Conservation (phyloP, 2,888 invertebrate species). For the Dascillus cervinus region DNA sequence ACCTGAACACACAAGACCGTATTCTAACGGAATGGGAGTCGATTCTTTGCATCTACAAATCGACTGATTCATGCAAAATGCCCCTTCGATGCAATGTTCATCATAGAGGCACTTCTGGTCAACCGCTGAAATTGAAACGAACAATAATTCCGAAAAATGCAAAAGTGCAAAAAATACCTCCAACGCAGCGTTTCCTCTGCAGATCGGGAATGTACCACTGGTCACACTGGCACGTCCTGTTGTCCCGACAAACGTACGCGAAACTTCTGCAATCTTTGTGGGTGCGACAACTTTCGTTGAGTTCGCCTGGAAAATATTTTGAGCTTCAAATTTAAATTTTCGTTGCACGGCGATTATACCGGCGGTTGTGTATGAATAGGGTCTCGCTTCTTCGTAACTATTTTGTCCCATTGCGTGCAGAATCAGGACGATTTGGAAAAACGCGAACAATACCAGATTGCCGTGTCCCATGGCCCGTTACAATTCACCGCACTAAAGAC, state of each 20-base stretch:
- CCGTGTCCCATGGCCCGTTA: too few species aligned
- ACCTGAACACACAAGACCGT: constrained; percentile 33
- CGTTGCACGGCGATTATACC: too few species aligned
- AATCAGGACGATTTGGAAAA: too few species aligned
- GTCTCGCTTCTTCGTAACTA: too few species aligned
- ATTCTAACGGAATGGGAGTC: constrained; percentile 26
- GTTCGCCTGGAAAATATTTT: constrained; percentile 21
- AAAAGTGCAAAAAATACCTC: constrained; percentile 28
- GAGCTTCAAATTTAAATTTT: too few species aligned
- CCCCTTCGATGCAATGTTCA: constrained; percentile 39
- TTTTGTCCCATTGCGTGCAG: too few species aligned
- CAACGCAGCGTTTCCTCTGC: constrained; percentile 33
- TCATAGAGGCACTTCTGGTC: constrained; percentile 38
- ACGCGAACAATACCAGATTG: too few species aligned
- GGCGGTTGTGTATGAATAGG: too few species aligned
- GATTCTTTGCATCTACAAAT: constrained; percentile 36
- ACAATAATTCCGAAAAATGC: constrained; percentile 1
- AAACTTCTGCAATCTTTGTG: constrained; percentile 31
- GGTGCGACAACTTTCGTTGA: constrained; percentile 24
- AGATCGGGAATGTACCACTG: constrained; percentile 30
- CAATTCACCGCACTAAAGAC: too few species aligned
- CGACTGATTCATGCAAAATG: constrained; percentile 36
- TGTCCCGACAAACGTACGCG: constrained; percentile 35
- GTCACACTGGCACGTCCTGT: constrained; percentile 37
- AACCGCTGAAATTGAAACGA: constrained; percentile 29